A percentile compares a stretch with the other conserved stretches of the same genome.
Evolutionary conservation across 2,888 invertebrate genomes (phyloP).

Genomic region (Norana najaformis): DNA sequence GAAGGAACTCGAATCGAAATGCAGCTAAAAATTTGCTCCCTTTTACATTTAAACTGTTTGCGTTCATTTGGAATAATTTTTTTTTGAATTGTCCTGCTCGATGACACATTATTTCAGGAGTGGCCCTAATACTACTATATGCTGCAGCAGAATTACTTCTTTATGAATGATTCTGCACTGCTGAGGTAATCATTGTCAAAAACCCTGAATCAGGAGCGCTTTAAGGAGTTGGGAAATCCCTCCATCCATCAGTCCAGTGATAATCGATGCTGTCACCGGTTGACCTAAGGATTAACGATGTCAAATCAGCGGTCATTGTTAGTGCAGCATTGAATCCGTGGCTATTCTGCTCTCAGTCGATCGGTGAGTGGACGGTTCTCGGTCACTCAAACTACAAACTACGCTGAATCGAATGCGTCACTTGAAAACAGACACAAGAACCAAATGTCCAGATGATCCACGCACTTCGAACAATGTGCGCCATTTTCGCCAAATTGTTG

Average conservation of each 20-base stretch:
- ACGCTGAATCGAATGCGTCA: not conserved
- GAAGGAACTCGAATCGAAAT: not conserved
- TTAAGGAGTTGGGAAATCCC: not conserved
- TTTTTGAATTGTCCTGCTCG: not conserved
- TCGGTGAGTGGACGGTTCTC: not conserved
- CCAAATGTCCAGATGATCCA: not conserved
- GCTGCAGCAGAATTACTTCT: not conserved
- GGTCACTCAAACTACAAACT: not conserved
- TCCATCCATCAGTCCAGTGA: constrained; percentile 1
- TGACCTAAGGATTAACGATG: not conserved
- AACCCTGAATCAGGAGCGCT: not conserved
- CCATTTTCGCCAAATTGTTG: not conserved
- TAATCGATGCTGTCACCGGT: not conserved
- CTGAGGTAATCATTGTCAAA: not conserved
- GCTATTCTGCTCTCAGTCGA: not conserved
- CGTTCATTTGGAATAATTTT: not conserved
- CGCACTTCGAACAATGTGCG: not conserved
- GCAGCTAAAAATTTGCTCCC: not conserved
- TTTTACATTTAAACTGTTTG: not conserved
- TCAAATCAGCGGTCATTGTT: constrained; percentile 1
- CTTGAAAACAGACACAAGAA: not conserved
- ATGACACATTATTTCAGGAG: not conserved
- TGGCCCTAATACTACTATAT: not conserved
- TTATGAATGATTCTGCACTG: not conserved
- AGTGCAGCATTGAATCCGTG: not conserved